These are phyloP conservation scores for Lepidothrix coronata DNA, from an alignment of 2,113 vertebrate genomes.

Conservation along the genomic window DNA sequence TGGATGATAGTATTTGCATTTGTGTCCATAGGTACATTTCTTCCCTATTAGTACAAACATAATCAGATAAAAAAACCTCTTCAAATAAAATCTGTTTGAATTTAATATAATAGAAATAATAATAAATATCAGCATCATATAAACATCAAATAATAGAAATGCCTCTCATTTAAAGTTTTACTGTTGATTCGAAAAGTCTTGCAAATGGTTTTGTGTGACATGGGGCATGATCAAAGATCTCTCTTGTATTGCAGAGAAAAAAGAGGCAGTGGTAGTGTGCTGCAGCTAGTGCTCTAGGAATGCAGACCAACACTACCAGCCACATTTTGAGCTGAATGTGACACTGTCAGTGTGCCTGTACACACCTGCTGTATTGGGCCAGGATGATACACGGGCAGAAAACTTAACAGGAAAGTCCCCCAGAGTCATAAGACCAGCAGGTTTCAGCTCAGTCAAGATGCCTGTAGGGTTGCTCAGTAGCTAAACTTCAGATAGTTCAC, in stretches of 20 bases:
- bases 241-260: background rate
- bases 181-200: background rate
- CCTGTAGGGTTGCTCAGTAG: background rate
- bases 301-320: background rate
- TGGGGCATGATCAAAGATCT: background rate
- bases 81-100: background rate
- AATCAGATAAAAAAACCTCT: background rate
- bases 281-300: background rate
- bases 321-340: background rate
- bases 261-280: background rate
- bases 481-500: background rate
- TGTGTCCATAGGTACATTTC: constrained; percentile 98
- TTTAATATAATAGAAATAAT: background rate
- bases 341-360: background rate
- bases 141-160: background rate
- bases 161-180: background rate
- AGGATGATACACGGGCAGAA: background rate
- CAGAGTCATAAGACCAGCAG: background rate
- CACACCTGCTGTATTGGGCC: background rate
- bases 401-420: background rate
- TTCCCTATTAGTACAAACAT: constrained; percentile 79
- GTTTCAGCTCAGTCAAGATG: background rate
- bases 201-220: background rate
- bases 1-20: constrained; percentile 98
- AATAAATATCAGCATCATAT: background rate